Evolutionary conservation across 2,113 vertebrate genomes (phyloP), one percentile per base, ranked within the genome.

Genomic region (Trogon surrucura): DNA sequence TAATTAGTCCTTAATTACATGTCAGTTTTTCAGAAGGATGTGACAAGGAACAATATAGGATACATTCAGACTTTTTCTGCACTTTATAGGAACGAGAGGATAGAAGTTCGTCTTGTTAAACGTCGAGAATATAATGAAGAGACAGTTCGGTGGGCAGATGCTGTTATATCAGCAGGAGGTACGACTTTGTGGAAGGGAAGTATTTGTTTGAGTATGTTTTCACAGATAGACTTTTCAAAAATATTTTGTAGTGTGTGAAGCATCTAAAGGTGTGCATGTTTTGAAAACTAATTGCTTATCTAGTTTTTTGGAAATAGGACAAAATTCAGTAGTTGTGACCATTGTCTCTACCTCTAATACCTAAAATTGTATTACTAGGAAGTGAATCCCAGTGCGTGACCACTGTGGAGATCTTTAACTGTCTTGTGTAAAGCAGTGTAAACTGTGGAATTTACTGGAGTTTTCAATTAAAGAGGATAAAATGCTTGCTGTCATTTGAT

Each of bases 121-220:
- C 98, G 99, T 77, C 98, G 98, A 83, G 99, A 99, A 72, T 99
- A 99, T 88, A 94, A 98, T 36, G 98, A 99, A 93, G 98, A 99
- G 48, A 98, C 98, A 3, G 99, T 99, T 79, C 98, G 96, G 91
- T 99, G 99, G 99, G 99, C 99, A 22, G 99, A 99, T 91, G 98
- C 99, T 65, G 97, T 99, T 47, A 97, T 99, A 95, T 99, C 99
- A 64, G 99, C 99, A 86, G 99, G 99, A 98, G 99, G 99, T 99
- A 98, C 38, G 94, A 66, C 81, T 85, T 80, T 50, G 38, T 69
- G 71, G 65, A 86, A 92, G 62, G 36, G 50, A 88, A 84, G 47
- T 58, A 34, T 41, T 85, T 67, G 41, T 89, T 95, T 85, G 65
- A 74, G 5, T 61, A 30, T 80, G 6, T 65, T 95, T 92, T 80